Percentiles rank a stretch among this genome's conserved stretches.
These are phyloP conservation scores for Opisthocomus hoazin DNA, from an alignment of 2,113 vertebrate species.

Conservation along the genomic window DNA sequence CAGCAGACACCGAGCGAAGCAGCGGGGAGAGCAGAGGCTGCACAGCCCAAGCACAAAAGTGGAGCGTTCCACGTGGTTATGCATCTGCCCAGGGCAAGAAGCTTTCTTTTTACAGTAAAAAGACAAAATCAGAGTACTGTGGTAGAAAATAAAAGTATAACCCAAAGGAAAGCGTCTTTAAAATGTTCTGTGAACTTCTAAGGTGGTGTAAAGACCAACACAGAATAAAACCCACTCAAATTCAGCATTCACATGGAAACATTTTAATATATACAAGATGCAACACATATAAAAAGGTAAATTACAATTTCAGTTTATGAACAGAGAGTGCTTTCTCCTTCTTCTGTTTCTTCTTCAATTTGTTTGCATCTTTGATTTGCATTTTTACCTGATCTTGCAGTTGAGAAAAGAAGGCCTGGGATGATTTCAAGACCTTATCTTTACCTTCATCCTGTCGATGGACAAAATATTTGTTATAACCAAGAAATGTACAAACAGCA, in stretches of 20 bases:
- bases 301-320: slow-evolving; percentile 89
- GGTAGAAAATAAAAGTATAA: not conserved
- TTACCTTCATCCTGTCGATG: slow-evolving; percentile 87
- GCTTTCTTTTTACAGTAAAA: not conserved
- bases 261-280: slow-evolving; percentile 34
- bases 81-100: fast-evolving
- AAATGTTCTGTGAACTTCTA: too few species aligned
- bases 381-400: slow-evolving; percentile 95
- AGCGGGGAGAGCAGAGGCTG: too few species aligned
- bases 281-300: not conserved
- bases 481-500: not conserved
- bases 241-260: not conserved
- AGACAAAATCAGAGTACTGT: not conserved
- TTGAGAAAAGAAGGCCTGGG: slow-evolving; percentile 93
- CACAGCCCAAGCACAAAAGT: not conserved
- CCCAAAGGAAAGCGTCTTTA: not conserved
- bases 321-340: slow-evolving; percentile 78
- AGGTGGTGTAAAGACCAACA: not conserved
- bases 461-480: not conserved
- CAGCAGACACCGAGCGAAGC: too few species aligned
- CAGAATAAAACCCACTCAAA: not conserved
- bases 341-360: slow-evolving; percentile 77
- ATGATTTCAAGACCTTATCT: slow-evolving; percentile 90
- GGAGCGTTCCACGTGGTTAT: fast-evolving
- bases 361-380: slow-evolving; percentile 84